These are phyloP conservation scores for Chrysotoxum bicinctum DNA, from an alignment of 2,888 invertebrate genomes.

Conservation along the genomic window DNA sequence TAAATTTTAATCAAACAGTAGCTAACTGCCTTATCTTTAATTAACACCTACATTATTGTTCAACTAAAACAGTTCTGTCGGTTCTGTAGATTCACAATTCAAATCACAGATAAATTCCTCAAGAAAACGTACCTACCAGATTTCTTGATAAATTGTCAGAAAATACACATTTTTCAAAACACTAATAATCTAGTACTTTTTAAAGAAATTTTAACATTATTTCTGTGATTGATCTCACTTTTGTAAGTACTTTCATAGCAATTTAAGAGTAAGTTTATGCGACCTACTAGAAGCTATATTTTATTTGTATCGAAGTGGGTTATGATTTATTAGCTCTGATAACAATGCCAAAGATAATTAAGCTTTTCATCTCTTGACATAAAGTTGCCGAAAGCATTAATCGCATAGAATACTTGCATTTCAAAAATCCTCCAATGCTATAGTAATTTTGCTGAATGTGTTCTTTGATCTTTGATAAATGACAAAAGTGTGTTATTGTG, in stretches of 20 bases:
- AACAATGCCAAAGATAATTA: constrained; percentile 30
- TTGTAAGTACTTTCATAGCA: too few species aligned
- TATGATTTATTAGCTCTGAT: constrained; percentile 39
- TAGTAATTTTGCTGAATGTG: not conserved
- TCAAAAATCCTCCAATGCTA: not conserved
- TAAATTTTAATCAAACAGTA: not conserved
- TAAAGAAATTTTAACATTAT: too few species aligned
- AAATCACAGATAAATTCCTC: too few species aligned
- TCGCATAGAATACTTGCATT: not conserved
- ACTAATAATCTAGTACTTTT: too few species aligned
- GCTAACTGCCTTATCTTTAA: too few species aligned
- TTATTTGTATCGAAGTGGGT: constrained; percentile 13
- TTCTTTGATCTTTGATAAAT: not conserved
- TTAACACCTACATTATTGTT: too few species aligned
- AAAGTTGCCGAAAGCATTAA: constrained; percentile 5
- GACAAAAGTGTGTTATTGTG: constrained; percentile 1
- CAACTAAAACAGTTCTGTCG: too few species aligned
- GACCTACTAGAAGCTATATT: not conserved
- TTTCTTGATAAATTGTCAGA: too few species aligned
- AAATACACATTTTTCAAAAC: too few species aligned
- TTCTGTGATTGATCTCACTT: too few species aligned
- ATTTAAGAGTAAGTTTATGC: not conserved
- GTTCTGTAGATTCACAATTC: too few species aligned
- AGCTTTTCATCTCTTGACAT: constrained; percentile 23
- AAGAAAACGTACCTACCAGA: too few species aligned